A percentile compares a stretch with the other conserved stretches of the same genome.
Evolutionary conservation across 2,113 vertebrate genomes (phyloP).

Genomic region (Scortum barcoo): DNA sequence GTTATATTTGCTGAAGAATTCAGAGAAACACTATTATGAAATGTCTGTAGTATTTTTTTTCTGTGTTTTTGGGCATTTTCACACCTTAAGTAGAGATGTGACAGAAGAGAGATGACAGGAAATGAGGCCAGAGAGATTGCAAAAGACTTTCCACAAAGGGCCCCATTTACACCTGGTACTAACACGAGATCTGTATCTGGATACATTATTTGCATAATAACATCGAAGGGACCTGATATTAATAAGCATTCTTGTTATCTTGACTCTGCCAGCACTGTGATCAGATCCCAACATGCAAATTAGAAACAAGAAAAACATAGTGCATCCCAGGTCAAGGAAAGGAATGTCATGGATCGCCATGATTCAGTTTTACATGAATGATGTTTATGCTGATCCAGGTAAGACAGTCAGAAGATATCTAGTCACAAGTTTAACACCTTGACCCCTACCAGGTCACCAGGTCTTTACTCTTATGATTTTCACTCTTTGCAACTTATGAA

Average conservation of each 20-base stretch:
- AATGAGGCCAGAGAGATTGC: background rate
- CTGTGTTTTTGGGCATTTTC: background rate
- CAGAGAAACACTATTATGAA: background rate
- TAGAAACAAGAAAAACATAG: background rate
- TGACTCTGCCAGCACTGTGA: slow-evolving; percentile 8
- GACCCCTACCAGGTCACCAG: too few relatives aligned
- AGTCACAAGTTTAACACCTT: background rate
- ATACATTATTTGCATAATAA: slow-evolving; percentile 12
- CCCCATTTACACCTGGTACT: slow-evolving; percentile 14
- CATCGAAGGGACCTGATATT: slow-evolving; percentile 13
- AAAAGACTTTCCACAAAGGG: slow-evolving; percentile 11
- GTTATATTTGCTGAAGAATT: background rate
- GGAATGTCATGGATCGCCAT: background rate
- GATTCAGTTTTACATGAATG: background rate
- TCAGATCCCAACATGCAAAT: slow-evolving; percentile 28
- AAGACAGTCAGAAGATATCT: background rate
- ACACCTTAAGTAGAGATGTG: background rate
- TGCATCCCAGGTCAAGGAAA: background rate
- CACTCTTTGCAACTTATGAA: background rate
- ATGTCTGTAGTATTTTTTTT: background rate
- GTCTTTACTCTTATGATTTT: background rate
- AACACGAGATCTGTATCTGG: slow-evolving; percentile 12
- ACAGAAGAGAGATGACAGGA: background rate
- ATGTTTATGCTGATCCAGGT: background rate
- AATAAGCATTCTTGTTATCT: slow-evolving; percentile 9